These are phyloP conservation scores for Lerista edwardsae DNA, from an alignment of 2,797 vertebrate species.

Conservation along the genomic window DNA sequence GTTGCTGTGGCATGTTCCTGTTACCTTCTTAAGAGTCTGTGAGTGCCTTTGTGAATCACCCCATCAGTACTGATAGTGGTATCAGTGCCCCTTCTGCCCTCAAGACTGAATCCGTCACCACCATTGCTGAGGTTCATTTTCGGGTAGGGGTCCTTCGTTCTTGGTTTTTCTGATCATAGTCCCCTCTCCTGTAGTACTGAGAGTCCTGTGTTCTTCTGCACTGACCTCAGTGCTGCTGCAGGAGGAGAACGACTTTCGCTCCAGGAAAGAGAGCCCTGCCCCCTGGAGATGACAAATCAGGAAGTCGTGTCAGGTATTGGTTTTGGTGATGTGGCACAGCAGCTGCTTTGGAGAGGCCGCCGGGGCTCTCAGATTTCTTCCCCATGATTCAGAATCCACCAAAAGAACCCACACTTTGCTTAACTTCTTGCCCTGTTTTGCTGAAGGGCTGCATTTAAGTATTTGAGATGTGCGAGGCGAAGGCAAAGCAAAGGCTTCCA, in stretches of 20 bases:
- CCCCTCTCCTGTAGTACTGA: rapidly evolving
- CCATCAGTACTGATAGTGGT: background rate
- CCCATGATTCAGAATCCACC: background rate
- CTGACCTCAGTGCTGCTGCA: background rate
- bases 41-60: background rate
- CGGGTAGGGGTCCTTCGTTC: rapidly evolving
- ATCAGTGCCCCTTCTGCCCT: background rate
- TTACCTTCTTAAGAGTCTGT: background rate
- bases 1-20: background rate
- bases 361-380: background rate
- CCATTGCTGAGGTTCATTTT: background rate
- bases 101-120: background rate
- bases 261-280: slow-evolving; percentile 31
- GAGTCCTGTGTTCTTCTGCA: rapidly evolving
- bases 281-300: slow-evolving; percentile 35
- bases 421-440: background rate
- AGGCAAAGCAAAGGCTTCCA: background rate
- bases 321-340: slow-evolving; percentile 56
- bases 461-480: background rate
- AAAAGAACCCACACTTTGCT: background rate
- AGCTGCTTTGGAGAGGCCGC: background rate
- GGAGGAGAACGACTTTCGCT: background rate
- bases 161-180: background rate
- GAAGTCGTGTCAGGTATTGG: slow-evolving; percentile 48
- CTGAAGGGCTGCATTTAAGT: background rate